Evolutionary conservation across 1,140 invertebrate genomes (phyloP).

Genomic region (Bombus soroeensis): DNA sequence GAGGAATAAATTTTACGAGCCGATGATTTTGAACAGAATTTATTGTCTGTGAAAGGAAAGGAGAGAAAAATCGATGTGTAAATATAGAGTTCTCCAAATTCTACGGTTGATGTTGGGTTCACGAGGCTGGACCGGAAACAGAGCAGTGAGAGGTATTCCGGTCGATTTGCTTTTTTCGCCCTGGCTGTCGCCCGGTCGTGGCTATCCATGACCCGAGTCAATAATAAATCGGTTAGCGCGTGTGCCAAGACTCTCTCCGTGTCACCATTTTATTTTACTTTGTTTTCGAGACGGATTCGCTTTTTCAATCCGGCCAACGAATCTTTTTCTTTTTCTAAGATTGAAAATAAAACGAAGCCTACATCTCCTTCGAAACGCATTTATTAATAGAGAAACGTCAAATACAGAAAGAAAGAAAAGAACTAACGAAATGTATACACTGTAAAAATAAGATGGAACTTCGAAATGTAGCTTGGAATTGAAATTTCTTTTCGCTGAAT

Average conservation of each 20-base stretch:
- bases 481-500: no score
- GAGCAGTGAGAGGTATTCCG: background rate
- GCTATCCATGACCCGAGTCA: constrained; percentile 75
- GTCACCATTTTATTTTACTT: constrained; percentile 68
- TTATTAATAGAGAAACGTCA: background rate
- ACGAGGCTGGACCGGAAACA: background rate
- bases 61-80: background rate
- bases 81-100: background rate
- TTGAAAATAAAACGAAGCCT: background rate
- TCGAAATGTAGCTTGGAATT: no score
- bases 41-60: background rate
- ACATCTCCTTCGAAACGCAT: background rate
- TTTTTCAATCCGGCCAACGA: background rate
- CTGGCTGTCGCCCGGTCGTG: background rate
- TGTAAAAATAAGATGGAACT: background rate
- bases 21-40: background rate
- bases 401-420: background rate
- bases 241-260: constrained; percentile 68
- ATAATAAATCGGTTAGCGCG: constrained; percentile 74
- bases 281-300: constrained; percentile 31
- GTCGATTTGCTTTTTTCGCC: constrained; percentile 21
- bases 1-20: background rate
- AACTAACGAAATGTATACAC: no score
- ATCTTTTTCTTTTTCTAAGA: background rate
- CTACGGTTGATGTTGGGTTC: background rate